Base-by-base conservation (phyloP, 2,797 vertebrate species). In the Enoplosus armatus region DNA sequence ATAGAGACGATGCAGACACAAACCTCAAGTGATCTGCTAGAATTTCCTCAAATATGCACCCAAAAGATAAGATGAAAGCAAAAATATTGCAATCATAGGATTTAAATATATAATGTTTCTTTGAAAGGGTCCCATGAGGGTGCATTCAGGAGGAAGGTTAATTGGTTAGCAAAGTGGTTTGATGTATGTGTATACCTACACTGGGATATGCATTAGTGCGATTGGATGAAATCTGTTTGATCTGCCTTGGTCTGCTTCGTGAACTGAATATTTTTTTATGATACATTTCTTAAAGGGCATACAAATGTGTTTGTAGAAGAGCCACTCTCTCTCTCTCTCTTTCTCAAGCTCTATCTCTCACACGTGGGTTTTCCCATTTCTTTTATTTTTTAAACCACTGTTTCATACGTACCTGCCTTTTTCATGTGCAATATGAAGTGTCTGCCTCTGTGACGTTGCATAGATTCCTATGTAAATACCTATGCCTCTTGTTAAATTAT, bases 341-440 rank as follows among this genome's bases (percentile, higher is more conserved):
- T 64, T 84, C 61, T 77, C 61, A 64, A 35, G 45, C 51, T 75
- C 26, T 68, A 35, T 83, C 60, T 80, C 39, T 68, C 64, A 76
- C 47, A 37, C 22, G 16, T 87, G 26, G 45, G 33, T 72, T 85
- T 85, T 68, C 37, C 43, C 67, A 63, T 84, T 55, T 72, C 78
- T 72, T 43, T 86, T 62, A 53, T 85, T 81, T n/a, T 79, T 89
- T 48, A 79, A 86, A 83, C 79, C 75, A 86, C 69, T 80, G 37
- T 90, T 90, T 91, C 90, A 89, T 81, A 87, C 63, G 63, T 90
- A 92, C 87, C 83, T 91, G 90, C 90, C 91, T 94, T 94, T 90
- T 90, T 87, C 83, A 90, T 89, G 93, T 95, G 93, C 92, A 95
- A 94, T 95, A 95, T 90, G 80, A 93, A 83, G 77, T 89, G 89